A percentile compares a stretch with the other conserved stretches of the same genome.
These are phyloP conservation scores for Takifugu ocellatus DNA, from an alignment of 2,797 vertebrate species.

Conservation along the genomic window DNA sequence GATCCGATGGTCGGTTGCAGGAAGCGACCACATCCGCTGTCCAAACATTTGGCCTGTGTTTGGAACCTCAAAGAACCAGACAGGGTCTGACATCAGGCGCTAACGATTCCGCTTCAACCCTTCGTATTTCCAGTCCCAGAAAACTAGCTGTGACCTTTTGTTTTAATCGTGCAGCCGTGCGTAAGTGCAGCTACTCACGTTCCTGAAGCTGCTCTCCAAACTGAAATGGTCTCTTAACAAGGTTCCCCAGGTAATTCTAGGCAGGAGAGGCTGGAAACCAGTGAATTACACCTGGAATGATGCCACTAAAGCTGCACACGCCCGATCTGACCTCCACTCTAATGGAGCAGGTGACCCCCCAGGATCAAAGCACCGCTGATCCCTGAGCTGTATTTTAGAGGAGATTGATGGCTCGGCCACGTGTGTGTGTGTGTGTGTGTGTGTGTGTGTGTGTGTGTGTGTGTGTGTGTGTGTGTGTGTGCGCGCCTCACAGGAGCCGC, in stretches of 20 bases:
- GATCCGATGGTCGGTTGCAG: no score
- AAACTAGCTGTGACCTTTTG: no score
- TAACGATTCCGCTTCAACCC: not conserved
- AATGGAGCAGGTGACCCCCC: conserved; percentile 18
- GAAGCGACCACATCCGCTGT: no score
- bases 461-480: no score
- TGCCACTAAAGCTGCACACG: conserved; percentile 9
- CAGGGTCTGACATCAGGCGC: not conserved
- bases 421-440: not conserved
- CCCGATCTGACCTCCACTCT: conserved; percentile 30
- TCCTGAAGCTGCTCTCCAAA: not conserved
- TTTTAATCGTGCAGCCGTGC: no score
- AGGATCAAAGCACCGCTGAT: conserved; percentile 1
- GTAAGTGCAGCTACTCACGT: not conserved
- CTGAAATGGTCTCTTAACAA: not conserved
- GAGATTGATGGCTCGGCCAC: conserved; percentile 16
- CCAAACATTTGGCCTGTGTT: no score
- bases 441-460: no score
- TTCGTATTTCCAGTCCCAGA: no score
- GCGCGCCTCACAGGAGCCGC: no score
- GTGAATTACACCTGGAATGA: conserved; percentile 16
- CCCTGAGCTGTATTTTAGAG: conserved; percentile 8
- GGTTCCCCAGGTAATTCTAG: not conserved
- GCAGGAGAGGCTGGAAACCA: conserved; percentile 20
- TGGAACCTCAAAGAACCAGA: no score